Percentiles rank a stretch among this genome's conserved stretches.
Evolutionary conservation across 2,888 invertebrate species (phyloP).

Genomic region (Watsonalla cultraria): DNA sequence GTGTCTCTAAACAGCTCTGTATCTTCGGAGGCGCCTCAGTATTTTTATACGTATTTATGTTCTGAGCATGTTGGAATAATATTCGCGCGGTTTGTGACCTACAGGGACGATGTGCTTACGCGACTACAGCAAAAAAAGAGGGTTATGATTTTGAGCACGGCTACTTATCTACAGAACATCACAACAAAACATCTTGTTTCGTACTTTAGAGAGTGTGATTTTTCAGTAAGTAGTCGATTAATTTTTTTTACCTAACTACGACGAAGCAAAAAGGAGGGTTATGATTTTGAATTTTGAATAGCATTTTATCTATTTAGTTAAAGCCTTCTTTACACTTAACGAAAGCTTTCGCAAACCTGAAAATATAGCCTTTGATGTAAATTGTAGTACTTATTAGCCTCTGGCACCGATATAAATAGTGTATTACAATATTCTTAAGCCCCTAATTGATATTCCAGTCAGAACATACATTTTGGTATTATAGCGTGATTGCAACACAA

Average conservation of each 20-base stretch:
- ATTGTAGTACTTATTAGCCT: background rate
- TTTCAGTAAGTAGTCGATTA: no score
- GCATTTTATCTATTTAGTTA: no score
- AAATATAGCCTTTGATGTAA: background rate
- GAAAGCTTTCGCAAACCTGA: no score
- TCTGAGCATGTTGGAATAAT: slow-evolving; percentile 15
- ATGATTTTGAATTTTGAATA: no score
- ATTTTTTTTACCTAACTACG: no score
- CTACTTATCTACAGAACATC: no score
- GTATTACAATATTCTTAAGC: background rate
- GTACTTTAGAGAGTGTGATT: no score
- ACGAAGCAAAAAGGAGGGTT: no score
- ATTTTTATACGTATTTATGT: slow-evolving; percentile 34
- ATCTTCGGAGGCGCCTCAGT: slow-evolving; percentile 34
- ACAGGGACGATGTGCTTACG: background rate
- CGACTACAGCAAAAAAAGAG: no score
- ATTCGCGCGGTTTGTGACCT: background rate
- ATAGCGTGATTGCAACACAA: background rate
- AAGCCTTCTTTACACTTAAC: no score
- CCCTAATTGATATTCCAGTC: background rate
- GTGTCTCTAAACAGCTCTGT: slow-evolving; percentile 60
- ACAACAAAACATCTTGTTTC: no score
- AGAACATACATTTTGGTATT: background rate
- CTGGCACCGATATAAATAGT: background rate
- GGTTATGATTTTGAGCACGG: no score